These are phyloP conservation scores for Falco novaeseelandiae DNA, from an alignment of 2,797 vertebrate genomes.

Conservation along the genomic window DNA sequence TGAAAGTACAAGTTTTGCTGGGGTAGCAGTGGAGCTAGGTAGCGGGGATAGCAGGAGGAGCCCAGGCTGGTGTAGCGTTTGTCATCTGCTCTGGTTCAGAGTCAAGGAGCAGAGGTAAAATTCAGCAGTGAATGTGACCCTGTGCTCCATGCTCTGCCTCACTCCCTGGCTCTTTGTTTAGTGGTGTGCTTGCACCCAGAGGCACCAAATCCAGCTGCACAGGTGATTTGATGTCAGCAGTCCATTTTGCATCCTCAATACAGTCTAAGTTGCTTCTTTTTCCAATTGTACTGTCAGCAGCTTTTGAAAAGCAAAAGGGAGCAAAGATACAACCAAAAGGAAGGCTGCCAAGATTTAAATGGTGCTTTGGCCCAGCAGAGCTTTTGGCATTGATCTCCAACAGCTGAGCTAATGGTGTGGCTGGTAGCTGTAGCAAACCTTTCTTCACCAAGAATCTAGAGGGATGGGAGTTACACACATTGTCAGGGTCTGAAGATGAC, in stretches of 20 bases:
- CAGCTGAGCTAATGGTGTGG: not conserved
- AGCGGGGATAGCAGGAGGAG: not conserved
- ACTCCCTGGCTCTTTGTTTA: not conserved
- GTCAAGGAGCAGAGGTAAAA: not conserved
- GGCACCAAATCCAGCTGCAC: not conserved
- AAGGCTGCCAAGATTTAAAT: not conserved
- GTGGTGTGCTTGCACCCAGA: not conserved
- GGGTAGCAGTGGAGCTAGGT: not conserved
- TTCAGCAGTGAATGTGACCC: not conserved
- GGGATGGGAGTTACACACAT: not conserved
- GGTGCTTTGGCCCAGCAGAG: not conserved
- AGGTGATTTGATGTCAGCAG: not conserved
- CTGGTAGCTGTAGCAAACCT: not conserved
- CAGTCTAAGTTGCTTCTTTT: not conserved
- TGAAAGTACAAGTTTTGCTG: not conserved
- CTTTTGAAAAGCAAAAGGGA: not conserved
- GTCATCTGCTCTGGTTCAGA: not conserved
- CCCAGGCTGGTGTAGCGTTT: not conserved
- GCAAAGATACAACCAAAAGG: not conserved
- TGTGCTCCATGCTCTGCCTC: fast-evolving
- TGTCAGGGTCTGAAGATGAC: not conserved
- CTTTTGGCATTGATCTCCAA: not conserved
- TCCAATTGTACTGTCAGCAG: not conserved
- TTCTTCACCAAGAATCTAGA: not conserved
- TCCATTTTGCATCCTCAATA: not conserved